Conservation (phyloP, 2,888 invertebrate species). For the Troilus luridus region DNA sequence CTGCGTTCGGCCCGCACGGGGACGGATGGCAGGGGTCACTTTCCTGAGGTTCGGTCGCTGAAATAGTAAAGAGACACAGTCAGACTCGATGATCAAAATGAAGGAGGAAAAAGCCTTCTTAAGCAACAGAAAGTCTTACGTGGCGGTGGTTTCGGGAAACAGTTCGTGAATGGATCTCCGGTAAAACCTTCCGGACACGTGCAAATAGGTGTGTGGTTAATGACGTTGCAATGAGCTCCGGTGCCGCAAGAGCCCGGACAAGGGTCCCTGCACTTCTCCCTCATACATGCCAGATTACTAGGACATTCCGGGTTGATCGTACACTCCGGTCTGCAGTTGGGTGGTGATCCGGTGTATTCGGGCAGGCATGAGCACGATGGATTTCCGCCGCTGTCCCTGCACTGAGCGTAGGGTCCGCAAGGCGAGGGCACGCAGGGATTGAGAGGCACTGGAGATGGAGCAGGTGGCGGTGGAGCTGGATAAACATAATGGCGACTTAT, state of each 20-base stretch:
- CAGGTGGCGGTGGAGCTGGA: conserved; percentile 59
- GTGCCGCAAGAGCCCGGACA: conserved; percentile 72
- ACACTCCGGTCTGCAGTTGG: conserved; percentile 71
- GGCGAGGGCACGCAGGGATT: conserved; percentile 77
- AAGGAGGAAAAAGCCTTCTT: not conserved
- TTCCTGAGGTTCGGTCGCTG: conserved; percentile 70
- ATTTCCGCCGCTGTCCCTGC: conserved; percentile 68
- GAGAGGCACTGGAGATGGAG: conserved; percentile 66
- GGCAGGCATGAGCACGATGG: conserved; percentile 71
- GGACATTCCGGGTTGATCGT: conserved; percentile 71
- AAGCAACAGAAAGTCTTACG: conserved; percentile 55
- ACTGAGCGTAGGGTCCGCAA: conserved; percentile 72
- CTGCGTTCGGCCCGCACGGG: conserved; percentile 84
- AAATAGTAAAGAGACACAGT: conserved; percentile 15
- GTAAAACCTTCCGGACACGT: conserved; percentile 75
- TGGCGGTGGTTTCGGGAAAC: conserved; percentile 69
- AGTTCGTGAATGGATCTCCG: conserved; percentile 83
- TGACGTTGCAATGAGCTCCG: conserved; percentile 70
- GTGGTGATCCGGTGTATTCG: conserved; percentile 70
- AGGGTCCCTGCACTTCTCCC: conserved; percentile 71
- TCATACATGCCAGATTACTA: conserved; percentile 70
- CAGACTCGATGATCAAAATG: not conserved
- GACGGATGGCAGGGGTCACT: conserved; percentile 77
- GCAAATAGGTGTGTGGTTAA: conserved; percentile 70
- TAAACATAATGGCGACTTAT: not conserved